These are phyloP conservation scores for Caenorhabditis sp. DNA, from an alignment of 2,888 invertebrate genomes.

Conservation along the genomic window DNA sequence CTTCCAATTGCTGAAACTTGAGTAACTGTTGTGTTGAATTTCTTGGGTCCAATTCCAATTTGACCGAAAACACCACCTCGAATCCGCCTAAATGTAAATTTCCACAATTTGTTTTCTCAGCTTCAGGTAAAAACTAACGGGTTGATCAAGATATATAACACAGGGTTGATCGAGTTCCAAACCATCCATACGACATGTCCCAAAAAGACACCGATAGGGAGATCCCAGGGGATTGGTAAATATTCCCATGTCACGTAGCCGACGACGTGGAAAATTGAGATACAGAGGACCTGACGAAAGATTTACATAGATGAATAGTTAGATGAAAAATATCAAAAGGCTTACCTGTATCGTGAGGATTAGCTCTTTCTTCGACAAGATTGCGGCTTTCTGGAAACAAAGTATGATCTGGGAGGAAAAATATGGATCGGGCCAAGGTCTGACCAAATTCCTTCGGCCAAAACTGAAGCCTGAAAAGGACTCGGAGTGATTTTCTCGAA, in stretches of 20 bases:
- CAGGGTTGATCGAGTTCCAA: conserved; percentile 49
- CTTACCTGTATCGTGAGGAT: conserved; percentile 43
- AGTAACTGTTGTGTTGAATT: background rate
- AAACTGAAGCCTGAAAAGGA: too few relatives aligned
- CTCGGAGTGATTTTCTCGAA: too few relatives aligned
- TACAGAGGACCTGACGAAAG: conserved; percentile 43
- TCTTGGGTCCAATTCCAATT: background rate
- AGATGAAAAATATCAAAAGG: too few relatives aligned
- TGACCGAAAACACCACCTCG: too few relatives aligned
- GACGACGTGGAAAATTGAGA: conserved; percentile 43
- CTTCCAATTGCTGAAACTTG: background rate
- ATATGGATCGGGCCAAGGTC: too few relatives aligned
- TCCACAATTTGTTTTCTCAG: too few relatives aligned
- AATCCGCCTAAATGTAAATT: background rate
- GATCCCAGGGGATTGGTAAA: conserved; percentile 42
- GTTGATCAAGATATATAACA: conserved; percentile 44
- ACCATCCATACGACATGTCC: conserved; percentile 56
- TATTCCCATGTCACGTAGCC: conserved; percentile 53
- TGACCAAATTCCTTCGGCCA: too few relatives aligned
- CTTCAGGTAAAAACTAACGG: conserved; percentile 19
- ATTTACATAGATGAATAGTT: too few relatives aligned
- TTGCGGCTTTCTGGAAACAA: conserved; percentile 45
- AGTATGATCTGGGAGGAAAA: too few relatives aligned
- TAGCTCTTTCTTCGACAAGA: conserved; percentile 42
- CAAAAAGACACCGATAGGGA: conserved; percentile 43